phyloP scores from a whole-genome alignment of 2,113 vertebrate genomes.

The Myxocyprinus asiaticus region DNA sequence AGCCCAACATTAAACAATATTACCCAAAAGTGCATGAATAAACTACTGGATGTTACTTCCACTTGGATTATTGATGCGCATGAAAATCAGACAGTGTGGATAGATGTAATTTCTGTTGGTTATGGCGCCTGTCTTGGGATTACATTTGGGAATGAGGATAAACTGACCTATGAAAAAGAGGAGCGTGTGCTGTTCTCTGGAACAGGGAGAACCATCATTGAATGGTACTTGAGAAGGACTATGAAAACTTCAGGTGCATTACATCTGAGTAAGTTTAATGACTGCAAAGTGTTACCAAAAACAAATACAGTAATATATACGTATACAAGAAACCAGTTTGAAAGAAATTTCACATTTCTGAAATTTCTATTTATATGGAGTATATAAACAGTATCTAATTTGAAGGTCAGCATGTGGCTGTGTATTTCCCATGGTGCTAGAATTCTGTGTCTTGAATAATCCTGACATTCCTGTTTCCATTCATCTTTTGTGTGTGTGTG shows the following conservation, averaged over 20 bases:
- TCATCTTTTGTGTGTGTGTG: conserved; percentile 34
- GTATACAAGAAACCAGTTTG: too few relatives aligned
- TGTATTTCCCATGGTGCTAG: conserved; percentile 1
- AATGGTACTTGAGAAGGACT: conserved; percentile 30
- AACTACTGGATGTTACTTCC: conserved; percentile 42
- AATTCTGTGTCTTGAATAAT: conserved; percentile 22
- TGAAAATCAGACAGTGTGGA: conserved; percentile 40
- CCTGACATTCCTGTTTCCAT: conserved; percentile 35
- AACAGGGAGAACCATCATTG: conserved; percentile 37
- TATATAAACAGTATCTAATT: not conserved
- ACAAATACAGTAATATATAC: not conserved
- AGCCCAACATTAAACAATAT: not conserved
- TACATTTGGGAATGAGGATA: conserved; percentile 43
- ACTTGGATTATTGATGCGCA: conserved; percentile 60
- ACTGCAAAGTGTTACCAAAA: not conserved
- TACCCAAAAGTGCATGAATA: not conserved
- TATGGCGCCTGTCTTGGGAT: conserved; percentile 42
- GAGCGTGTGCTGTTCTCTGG: conserved; percentile 24
- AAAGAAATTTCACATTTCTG: too few relatives aligned
- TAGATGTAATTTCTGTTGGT: conserved; percentile 48
- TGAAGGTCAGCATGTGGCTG: not conserved
- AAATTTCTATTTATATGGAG: not conserved
- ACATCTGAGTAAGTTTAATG: conserved; percentile 40
- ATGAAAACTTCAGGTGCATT: not conserved
- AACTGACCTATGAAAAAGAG: not conserved